Base-by-base conservation (phyloP, 2,888 invertebrate genomes). In the Rhingia campestris region DNA sequence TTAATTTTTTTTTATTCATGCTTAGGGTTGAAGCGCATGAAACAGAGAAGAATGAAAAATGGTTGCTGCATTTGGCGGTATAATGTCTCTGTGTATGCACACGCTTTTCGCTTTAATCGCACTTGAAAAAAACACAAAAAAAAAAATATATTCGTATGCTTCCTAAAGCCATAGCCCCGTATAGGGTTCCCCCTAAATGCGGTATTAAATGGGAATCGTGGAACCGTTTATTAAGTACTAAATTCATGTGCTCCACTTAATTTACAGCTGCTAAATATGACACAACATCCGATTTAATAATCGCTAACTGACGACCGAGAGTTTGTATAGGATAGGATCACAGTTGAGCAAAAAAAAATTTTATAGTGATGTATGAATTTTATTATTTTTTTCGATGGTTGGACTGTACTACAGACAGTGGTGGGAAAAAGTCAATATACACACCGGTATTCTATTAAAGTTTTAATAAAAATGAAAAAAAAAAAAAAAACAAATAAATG, bases 231-330 rank as follows among this genome's bases (percentile, higher is more conserved):
- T 41, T 70, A 69, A 77, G 69, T 69, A 56, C 61, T 41, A 69
- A 69, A 76, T 70, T 70, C 47, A 33, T 70, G 63, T 77, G 76
- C 70, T 77, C 76, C 76, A 70, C 76, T 77, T 77, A 77, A 70
- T 77, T 77, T 69, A 69, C 76, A 69, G 69, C 70, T 70, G 76
- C 76, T 77, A 70, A 69, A 77, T 77, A 56, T 77, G 70, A 77
- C 76, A 77, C 63, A 77, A 77, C 76, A 77, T 77, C 76, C 76
- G 74, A 73, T 80, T 80, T 61, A 80, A 77, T 69, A 22, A 67
- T 74, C 41, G 53, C 53, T 4, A 45, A 41, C 67, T 63, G 32
- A 35, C 33, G 67, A 72, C 53, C 35, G 35, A 47, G 59, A 47
- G 33, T n/a, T 37, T 35, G 14, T 12, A 12, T 33, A 35, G 49